phyloP scores from a whole-genome alignment of 2,888 invertebrate genomes.

The Brachyptera putata region DNA sequence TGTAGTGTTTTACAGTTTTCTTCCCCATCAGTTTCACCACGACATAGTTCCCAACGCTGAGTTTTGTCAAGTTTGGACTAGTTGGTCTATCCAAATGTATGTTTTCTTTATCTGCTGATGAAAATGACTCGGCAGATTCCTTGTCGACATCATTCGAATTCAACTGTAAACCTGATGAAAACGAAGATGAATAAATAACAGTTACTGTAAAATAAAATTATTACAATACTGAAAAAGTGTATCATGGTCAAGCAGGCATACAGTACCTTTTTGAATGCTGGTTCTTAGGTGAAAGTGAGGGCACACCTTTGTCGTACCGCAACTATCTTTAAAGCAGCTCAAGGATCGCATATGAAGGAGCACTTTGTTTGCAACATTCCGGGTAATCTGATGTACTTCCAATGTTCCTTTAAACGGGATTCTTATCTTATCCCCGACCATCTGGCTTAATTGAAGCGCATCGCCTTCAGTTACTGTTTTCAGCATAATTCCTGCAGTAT shows the following conservation, averaged over 20 bases:
- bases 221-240: too few species aligned
- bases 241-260: too few species aligned
- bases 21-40: background rate
- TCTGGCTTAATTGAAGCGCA: background rate
- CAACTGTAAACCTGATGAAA: too few species aligned
- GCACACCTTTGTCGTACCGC: background rate
- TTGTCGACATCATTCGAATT: too few species aligned
- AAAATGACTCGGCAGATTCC: too few species aligned
- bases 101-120: too few species aligned
- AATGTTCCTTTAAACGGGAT: background rate
- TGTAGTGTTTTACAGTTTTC: background rate
- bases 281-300: background rate
- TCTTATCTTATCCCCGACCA: background rate
- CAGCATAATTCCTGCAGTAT: background rate
- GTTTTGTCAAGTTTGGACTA: background rate
- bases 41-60: background rate
- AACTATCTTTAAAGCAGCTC: background rate
- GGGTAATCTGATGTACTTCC: background rate
- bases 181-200: too few species aligned
- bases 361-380: background rate
- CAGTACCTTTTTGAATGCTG: background rate
- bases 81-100: too few species aligned
- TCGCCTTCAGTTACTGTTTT: background rate
- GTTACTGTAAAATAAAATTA: too few species aligned
- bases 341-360: background rate